A percentile compares a stretch with the other conserved stretches of the same genome.
phyloP scores from a whole-genome alignment of 2,888 invertebrate genomes.

The Cryptops parisi region DNA sequence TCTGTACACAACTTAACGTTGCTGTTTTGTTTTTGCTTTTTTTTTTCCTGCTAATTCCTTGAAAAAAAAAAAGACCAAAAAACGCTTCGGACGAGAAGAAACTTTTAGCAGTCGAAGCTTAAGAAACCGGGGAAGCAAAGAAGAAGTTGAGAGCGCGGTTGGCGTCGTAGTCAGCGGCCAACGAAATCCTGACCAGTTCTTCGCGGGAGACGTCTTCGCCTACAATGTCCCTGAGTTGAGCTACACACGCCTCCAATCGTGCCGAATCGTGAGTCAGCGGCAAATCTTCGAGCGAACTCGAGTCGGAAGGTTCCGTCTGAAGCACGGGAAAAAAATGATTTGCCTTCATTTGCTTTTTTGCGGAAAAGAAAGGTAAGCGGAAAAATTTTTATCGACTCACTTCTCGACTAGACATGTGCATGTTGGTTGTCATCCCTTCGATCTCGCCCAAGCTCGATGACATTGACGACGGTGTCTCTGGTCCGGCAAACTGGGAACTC shows the following conservation, averaged over 20 bases:
- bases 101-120: too few relatives aligned
- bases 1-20: too few relatives aligned
- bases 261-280: constrained; percentile 28
- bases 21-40: too few relatives aligned
- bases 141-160: constrained; percentile 44
- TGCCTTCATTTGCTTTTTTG: too few relatives aligned
- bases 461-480: constrained; percentile 27
- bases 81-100: too few relatives aligned
- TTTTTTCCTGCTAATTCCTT: too few relatives aligned
- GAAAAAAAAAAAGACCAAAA: too few relatives aligned
- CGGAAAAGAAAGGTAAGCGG: too few relatives aligned
- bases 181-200: constrained; percentile 37
- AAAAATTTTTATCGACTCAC: constrained; percentile 14
- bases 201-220: constrained; percentile 39
- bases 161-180: constrained; percentile 44
- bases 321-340: not conserved
- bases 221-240: constrained; percentile 39
- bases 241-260: constrained; percentile 37
- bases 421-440: constrained; percentile 27
- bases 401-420: constrained; percentile 25
- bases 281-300: constrained; percentile 29
- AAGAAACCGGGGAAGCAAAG: too few relatives aligned
- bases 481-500: constrained; percentile 18
- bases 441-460: constrained; percentile 28
- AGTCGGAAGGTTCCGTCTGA: constrained; percentile 23